These are phyloP conservation scores for Pseudococcus longispinus DNA, from an alignment of 2,888 invertebrate species.

Conservation along the genomic window DNA sequence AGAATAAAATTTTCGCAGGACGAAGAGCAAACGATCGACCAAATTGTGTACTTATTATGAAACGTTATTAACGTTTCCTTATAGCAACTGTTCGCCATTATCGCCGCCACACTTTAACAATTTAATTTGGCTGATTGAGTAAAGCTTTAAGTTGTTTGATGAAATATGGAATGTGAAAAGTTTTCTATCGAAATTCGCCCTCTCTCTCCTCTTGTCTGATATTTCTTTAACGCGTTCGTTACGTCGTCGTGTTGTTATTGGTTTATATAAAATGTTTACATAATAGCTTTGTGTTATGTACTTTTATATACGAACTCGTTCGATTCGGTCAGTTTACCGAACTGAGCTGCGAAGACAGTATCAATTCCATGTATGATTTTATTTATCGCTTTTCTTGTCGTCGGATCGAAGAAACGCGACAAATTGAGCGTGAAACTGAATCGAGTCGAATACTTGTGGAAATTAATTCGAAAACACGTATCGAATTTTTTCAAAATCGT, in stretches of 20 bases:
- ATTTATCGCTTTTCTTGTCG: background rate
- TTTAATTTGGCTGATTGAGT: constrained; percentile 18
- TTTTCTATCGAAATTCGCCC: background rate
- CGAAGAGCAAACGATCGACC: background rate
- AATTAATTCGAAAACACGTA: background rate
- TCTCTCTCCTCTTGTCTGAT: too few relatives aligned
- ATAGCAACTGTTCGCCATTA: constrained; percentile 1
- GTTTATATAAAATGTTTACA: constrained; percentile 2
- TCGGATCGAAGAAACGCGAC: background rate
- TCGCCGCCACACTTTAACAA: background rate
- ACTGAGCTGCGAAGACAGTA: background rate
- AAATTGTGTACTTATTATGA: background rate
- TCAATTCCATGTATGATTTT: background rate
- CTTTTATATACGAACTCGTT: background rate
- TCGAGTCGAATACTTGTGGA: background rate
- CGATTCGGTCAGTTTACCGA: background rate
- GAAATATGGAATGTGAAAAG: constrained; percentile 26
- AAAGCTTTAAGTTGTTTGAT: background rate
- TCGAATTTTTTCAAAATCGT: background rate
- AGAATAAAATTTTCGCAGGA: background rate
- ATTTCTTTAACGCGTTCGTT: background rate
- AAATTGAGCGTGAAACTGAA: background rate
- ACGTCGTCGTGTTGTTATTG: background rate
- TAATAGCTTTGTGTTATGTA: background rate
- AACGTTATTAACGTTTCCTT: background rate